Percentiles rank a stretch among this genome's conserved stretches.
Evolutionary conservation across 2,888 invertebrate species (phyloP).

Genomic region (Synergus umbraculus): DNA sequence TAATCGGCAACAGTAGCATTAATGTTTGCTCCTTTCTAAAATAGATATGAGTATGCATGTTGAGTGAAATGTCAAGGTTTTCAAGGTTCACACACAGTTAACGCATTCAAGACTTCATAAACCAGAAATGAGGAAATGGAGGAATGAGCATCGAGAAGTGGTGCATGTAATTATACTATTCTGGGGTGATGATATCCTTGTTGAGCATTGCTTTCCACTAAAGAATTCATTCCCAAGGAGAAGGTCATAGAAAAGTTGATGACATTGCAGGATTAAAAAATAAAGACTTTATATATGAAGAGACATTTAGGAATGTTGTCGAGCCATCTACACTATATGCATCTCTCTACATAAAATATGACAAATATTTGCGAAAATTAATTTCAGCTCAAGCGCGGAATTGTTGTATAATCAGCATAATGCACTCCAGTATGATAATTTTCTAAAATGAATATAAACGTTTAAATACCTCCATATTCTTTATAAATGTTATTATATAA

Average conservation of each 20-base stretch:
- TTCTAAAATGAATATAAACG: not conserved
- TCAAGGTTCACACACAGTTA: conserved; percentile 52
- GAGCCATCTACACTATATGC: not conserved
- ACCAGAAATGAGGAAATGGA: conserved; percentile 40
- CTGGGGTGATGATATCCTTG: conserved; percentile 34
- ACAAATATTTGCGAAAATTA: not conserved
- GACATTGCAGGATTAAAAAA: conserved; percentile 31
- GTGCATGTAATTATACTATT: conserved; percentile 30
- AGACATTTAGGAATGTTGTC: conserved; percentile 11
- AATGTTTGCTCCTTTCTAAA: conserved; percentile 67
- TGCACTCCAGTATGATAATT: not conserved
- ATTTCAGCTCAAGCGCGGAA: not conserved
- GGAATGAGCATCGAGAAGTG: conserved; percentile 26
- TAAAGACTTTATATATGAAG: conserved; percentile 2
- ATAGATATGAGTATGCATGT: conserved; percentile 58
- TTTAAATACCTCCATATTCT: not conserved
- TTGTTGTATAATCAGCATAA: not conserved
- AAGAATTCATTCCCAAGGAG: conserved; percentile 16
- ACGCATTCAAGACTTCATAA: conserved; percentile 1
- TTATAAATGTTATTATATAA: not conserved
- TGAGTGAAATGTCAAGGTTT: conserved; percentile 70
- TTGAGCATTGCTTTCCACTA: conserved; percentile 8
- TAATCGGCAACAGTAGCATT: conserved; percentile 40
- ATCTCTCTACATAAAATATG: not conserved
- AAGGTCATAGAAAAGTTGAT: conserved; percentile 34